Evolutionary conservation across 2,113 vertebrate species (phyloP).

Genomic region (Oncorhynchus nerka): DNA sequence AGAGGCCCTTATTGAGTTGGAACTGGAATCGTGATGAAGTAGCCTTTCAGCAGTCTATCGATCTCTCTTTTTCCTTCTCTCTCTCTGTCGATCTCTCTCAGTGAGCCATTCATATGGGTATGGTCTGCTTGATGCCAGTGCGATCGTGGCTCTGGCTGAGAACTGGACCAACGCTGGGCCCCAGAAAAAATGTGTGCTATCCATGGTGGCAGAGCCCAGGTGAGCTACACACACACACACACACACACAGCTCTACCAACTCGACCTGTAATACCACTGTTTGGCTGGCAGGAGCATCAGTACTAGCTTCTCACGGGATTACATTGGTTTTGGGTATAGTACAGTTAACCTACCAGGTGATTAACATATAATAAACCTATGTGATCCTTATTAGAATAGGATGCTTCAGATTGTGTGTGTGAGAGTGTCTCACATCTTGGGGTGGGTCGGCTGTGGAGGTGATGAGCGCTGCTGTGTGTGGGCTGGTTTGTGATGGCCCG

Average conservation of each 20-base stretch:
- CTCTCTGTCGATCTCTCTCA: conserved; percentile 55
- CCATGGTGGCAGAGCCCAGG: conserved; percentile 85
- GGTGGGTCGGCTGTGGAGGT: background rate
- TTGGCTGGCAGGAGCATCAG: background rate
- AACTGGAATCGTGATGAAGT: conserved; percentile 5
- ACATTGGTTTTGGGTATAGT: background rate
- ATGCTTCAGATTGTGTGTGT: background rate
- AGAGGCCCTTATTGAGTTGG: conserved; percentile 1
- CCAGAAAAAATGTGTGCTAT: conserved; percentile 87
- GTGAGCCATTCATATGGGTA: conserved; percentile 98
- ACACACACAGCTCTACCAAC: no score
- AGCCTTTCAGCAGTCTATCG: conserved; percentile 34
- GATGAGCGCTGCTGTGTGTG: background rate
- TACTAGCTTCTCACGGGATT: background rate
- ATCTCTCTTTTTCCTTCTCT: conserved; percentile 9
- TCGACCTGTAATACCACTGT: background rate
- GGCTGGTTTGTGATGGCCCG: background rate
- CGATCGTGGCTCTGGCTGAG: conserved; percentile 85
- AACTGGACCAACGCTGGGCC: conserved; percentile 89
- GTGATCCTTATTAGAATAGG: conserved; percentile 1
- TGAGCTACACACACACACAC: conserved; percentile 54
- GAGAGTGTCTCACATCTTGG: no score
- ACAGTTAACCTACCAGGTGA: background rate
- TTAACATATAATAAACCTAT: background rate
- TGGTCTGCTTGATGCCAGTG: conserved; percentile 87